Evolutionary conservation across 2,113 vertebrate genomes (phyloP), one percentile per base, ranked within the genome.

Genomic region (Catharus fuscescens): DNA sequence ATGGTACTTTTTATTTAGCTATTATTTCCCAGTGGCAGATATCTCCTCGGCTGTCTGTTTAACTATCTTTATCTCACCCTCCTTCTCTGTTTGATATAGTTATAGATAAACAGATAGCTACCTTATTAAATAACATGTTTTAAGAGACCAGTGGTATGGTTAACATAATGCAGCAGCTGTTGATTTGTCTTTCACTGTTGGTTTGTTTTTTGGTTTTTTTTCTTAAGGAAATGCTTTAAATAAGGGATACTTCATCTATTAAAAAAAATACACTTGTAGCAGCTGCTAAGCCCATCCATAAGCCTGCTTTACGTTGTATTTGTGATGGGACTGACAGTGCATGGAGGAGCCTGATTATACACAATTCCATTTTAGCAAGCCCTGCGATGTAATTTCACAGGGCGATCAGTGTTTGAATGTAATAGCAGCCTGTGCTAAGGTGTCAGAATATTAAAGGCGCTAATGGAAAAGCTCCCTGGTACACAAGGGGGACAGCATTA

Each of bases 401-500:
- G 98, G 98, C 98, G 98, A 98, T 99, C 98, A 98, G 98, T 98
- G 98, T 98, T 97, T 98, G 98, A 98, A 98, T 98, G 98, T 98
- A 98, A 98, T 98, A 98, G 98, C 98, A 98, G 98, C 97, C 98
- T 98, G 98, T 98, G 98, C 98, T 98, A 98, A 98, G 98, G 98
- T 99, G 99, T 99, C 99, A 99, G 99, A 99, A 99, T 98, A 99
- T 99, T 99, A 99, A 99, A 98, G 98, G 98, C 98, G 97, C 98
- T 99, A 99, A 99, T 99, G 98, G 99, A 99, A 99, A 99, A 99
- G 98, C 99, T 99, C 98, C 99, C 98, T 98, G 98, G 98, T 98
- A 98, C 98, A 99, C 98, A 99, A 98, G 99, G 98, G 98, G 98
- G 96, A 98, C 98, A 98, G 98, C 98, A 98, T 99, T 98, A 98